phyloP scores from a whole-genome alignment of 2,888 invertebrate genomes.

The Apamea anceps region DNA sequence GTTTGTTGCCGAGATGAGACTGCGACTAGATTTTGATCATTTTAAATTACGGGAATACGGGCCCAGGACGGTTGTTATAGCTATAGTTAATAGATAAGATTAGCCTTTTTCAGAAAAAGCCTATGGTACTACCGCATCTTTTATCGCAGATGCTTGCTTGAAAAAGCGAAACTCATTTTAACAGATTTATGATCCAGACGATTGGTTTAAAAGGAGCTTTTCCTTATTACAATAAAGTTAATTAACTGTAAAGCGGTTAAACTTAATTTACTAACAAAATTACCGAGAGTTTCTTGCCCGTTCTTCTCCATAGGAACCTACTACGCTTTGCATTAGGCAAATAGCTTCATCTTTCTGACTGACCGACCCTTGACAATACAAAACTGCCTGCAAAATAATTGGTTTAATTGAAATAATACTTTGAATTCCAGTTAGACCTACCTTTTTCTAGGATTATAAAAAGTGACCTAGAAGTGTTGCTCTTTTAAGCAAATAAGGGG shows the following conservation, averaged over 20 bases:
- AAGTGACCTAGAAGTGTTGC: neutral
- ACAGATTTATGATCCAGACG: neutral
- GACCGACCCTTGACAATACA: neutral
- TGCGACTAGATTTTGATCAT: too few relatives aligned
- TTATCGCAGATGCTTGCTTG: neutral
- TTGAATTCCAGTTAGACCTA: neutral
- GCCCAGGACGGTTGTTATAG: too few relatives aligned
- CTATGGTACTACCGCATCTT: neutral
- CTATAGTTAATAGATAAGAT: too few relatives aligned
- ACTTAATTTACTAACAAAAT: neutral
- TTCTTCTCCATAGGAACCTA: neutral
- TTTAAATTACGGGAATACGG: too few relatives aligned
- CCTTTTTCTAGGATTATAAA: neutral
- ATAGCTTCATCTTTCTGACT: neutral
- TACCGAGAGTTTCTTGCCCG: neutral
- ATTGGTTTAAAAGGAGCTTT: neutral
- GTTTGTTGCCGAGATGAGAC: too few relatives aligned
- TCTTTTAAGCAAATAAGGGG: neutral
- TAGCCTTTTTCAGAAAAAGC: neutral
- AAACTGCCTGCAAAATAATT: neutral
- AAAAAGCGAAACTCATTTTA: neutral
- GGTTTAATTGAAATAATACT: too few relatives aligned
- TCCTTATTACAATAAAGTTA: neutral
- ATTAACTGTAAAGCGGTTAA: too few relatives aligned
- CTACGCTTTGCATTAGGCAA: neutral